Evolutionary conservation across 2,797 vertebrate species (phyloP).

Genomic region (Cynopterus sphinx): DNA sequence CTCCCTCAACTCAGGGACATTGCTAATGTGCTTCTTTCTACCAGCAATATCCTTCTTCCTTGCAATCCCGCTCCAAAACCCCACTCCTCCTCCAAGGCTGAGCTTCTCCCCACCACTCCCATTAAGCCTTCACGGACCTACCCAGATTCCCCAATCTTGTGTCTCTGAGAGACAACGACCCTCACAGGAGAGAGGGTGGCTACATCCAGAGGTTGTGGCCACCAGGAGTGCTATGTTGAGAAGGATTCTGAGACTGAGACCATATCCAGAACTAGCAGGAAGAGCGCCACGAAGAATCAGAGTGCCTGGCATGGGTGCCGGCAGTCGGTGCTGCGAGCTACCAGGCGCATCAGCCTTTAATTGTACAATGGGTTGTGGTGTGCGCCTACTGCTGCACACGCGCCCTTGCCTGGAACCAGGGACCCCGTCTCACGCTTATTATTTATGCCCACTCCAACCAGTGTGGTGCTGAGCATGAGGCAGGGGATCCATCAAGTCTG

Average conservation of each 20-base stretch:
- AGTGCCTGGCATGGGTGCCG: neutral
- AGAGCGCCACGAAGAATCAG: neutral
- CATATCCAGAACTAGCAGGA: neutral
- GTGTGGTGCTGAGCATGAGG: neutral
- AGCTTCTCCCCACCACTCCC: neutral
- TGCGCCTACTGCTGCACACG: neutral
- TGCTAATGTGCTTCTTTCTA: constrained; percentile 12
- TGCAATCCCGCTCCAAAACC: neutral
- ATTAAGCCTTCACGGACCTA: neutral
- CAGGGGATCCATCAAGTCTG: constrained; percentile 33
- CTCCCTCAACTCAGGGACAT: neutral
- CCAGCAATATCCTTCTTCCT: neutral
- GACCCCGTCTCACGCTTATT: neutral
- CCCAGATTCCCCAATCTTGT: neutral
- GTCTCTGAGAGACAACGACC: neutral
- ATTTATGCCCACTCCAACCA: neutral
- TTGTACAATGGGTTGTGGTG: neutral
- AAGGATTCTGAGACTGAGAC: neutral
- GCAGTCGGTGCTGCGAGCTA: neutral
- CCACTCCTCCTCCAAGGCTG: neutral
- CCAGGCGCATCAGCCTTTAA: neutral
- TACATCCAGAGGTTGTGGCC: neutral
- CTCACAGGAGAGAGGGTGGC: neutral
- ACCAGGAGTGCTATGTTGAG: neutral
- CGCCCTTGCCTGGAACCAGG: neutral